A percentile compares a stretch with the other conserved stretches of the same genome.
phyloP scores from a whole-genome alignment of 2,888 invertebrate species.

The Hemistola chrysoprasaria region DNA sequence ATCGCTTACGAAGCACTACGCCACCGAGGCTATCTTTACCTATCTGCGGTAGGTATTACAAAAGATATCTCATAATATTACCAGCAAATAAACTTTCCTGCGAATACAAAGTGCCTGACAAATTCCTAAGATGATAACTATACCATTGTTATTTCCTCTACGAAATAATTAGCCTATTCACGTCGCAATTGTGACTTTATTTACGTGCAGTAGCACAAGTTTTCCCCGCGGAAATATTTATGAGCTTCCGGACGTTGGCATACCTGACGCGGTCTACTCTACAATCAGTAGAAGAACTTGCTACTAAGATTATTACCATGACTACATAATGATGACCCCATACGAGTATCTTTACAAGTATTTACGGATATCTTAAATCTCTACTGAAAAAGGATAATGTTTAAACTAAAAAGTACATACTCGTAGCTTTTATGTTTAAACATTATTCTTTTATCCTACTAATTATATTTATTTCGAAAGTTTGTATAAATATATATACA shows the following conservation, averaged over 20 bases:
- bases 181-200: conserved; percentile 21
- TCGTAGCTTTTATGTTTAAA: too few species aligned
- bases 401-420: too few species aligned
- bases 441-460: too few species aligned
- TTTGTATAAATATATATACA: too few species aligned
- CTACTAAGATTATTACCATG: not conserved
- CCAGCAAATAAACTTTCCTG: conserved; percentile 2
- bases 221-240: conserved; percentile 28
- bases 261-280: not conserved
- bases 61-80: not conserved
- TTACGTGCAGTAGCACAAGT: conserved; percentile 20
- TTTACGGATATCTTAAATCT: too few species aligned
- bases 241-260: conserved; percentile 24
- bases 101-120: conserved; percentile 2
- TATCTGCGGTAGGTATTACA: too few species aligned
- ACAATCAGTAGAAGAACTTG: not conserved
- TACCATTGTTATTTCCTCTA: conserved; percentile 17
- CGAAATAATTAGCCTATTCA: conserved; percentile 27
- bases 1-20: too few species aligned
- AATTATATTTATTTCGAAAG: too few species aligned
- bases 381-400: too few species aligned
- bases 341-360: too few species aligned
- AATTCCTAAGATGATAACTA: conserved; percentile 17
- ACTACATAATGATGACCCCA: too few species aligned
- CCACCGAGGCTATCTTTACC: too few species aligned